Percentiles rank a stretch among this genome's conserved stretches.
Conservation (phyloP, 2,888 invertebrate genomes). For the Carabus problematicus region DNA sequence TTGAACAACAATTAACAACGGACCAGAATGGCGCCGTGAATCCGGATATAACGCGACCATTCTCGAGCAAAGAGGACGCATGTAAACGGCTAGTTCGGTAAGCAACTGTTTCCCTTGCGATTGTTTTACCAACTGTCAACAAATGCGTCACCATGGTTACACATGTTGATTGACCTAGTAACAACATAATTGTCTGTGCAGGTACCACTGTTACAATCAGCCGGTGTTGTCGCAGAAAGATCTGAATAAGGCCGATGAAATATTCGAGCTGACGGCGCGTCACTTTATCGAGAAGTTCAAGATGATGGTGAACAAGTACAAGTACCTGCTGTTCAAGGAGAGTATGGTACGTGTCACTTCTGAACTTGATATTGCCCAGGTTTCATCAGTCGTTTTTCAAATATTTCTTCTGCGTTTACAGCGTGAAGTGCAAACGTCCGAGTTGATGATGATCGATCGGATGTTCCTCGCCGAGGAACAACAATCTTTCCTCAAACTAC, state of each 20-base stretch:
- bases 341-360: conserved; percentile 69
- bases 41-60: conserved; percentile 77
- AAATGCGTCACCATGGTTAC: background rate
- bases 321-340: conserved; percentile 75
- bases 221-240: conserved; percentile 69
- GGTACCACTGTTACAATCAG: conserved; percentile 78
- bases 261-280: conserved; percentile 72
- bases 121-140: too few relatives aligned
- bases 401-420: conserved; percentile 54
- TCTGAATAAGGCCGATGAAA: conserved; percentile 72
- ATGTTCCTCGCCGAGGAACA: conserved; percentile 77
- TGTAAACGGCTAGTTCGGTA: conserved; percentile 73
- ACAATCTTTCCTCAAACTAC: conserved; percentile 67
- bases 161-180: background rate
- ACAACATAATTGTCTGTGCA: conserved; percentile 43
- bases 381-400: too few relatives aligned
- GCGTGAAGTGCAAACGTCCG: conserved; percentile 77
- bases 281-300: conserved; percentile 74
- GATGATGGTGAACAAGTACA: conserved; percentile 76
- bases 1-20: conserved; percentile 76
- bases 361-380: too few relatives aligned
- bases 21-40: conserved; percentile 78
- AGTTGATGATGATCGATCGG: conserved; percentile 78
- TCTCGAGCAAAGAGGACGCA: conserved; percentile 74
- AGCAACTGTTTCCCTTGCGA: conserved; percentile 3